Evolutionary conservation across 2,888 invertebrate genomes (phyloP), one percentile per base, ranked within the genome.

Genomic region (Alloscopus bannaensis): DNA sequence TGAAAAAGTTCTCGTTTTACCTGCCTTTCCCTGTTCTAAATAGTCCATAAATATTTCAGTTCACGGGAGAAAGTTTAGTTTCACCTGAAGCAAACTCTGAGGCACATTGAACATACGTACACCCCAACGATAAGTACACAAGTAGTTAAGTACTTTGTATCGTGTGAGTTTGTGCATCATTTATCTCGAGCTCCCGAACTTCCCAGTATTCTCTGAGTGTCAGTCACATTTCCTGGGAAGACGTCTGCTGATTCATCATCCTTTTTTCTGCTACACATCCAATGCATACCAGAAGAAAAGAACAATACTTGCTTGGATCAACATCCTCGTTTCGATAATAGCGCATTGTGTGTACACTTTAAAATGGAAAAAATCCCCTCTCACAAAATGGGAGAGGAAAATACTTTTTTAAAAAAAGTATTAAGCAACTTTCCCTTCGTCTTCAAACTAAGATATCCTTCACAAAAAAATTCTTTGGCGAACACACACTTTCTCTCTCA

Each of bases 41-140:
- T 66, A 72, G 64, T 72, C 71, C 68, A 79, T 79, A 79, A 79
- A 79, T 79, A 78, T 72, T 79, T 72, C 71, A 79, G 72, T 45
- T 59, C 72, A 60, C 72, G 66, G 40, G 59, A 79, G 68, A 78
- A 71, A 72, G 20, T 72, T 78, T 57, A 57, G 60, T 72, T 79
- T 72, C 60, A 72, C 62, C 79, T 79, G 72, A 65, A 65, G 45
- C 70, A 50, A 59, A 59, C 59, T 31, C 26, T 3, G 29, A 1
- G 59, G 59, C 13, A 57, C n/a, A 29, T 4, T 57, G 4, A 50
- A n/a, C 50, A 50, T n/a, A n/a, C n/a, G n/a, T n/a, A n/a, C n/a
- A n/a, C n/a, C n/a, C n/a, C n/a, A n/a, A n/a, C n/a, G n/a, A n/a
- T n/a, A n/a, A n/a, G n/a, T n/a, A n/a, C n/a, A n/a, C n/a, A n/a